Evolutionary conservation across 2,888 invertebrate species (phyloP).

Genomic region (Cinara cedri): DNA sequence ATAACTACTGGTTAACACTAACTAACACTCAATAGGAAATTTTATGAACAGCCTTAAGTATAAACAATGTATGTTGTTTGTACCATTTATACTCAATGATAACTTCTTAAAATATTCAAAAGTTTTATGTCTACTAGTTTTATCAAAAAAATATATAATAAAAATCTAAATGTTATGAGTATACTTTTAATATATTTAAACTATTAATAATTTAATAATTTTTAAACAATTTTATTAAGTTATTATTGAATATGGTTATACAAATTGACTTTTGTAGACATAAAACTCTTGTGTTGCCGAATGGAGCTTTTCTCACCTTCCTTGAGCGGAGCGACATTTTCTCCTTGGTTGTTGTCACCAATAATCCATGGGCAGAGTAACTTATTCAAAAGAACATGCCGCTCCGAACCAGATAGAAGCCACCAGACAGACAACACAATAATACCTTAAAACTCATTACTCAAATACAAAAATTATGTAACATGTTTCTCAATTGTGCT

Average conservation of each 20-base stretch:
- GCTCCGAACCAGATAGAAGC: constrained; percentile 45
- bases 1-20: too few relatives aligned
- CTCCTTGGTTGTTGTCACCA: constrained; percentile 31
- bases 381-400: constrained; percentile 52
- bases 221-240: constrained; percentile 7
- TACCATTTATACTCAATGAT: too few relatives aligned
- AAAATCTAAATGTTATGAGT: not conserved
- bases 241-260: constrained; percentile 4
- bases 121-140: constrained; percentile 27
- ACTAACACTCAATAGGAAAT: too few relatives aligned
- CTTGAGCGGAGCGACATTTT: constrained; percentile 53
- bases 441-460: constrained; percentile 33
- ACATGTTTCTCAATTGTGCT: constrained; percentile 13
- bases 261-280: constrained; percentile 19
- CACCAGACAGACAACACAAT: constrained; percentile 53
- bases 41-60: too few relatives aligned
- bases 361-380: constrained; percentile 30
- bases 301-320: constrained; percentile 55
- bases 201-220: not conserved
- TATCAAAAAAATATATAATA: constrained; percentile 5
- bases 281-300: constrained; percentile 47
- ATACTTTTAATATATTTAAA: not conserved
- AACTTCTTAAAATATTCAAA: constrained; percentile 20
- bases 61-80: too few relatives aligned
- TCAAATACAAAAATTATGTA: not conserved